Evolutionary conservation across 2,797 vertebrate genomes (phyloP), one percentile per base, ranked within the genome.

Genomic region (Tarsius wallacei): DNA sequence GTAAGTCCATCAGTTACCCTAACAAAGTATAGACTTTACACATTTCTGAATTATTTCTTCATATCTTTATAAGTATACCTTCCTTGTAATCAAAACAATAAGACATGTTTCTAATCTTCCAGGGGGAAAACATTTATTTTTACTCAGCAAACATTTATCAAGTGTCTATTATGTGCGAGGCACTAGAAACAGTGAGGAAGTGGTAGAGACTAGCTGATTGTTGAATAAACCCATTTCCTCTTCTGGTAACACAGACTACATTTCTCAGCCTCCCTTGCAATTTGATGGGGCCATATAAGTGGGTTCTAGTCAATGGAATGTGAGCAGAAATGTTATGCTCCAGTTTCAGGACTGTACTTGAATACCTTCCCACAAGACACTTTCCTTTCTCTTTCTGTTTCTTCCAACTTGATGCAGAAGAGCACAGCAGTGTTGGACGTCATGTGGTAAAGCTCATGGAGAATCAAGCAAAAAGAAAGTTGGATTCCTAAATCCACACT

Each of bases 1-100:
- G 42, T 24, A 70, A 4, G 55, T 26, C 42, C n/a, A 81, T 49
- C 42, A 42, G 42, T 42, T 6, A 42, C 42, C 53, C n/a, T 70
- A 86, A 90, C 33, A 82, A 68, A 78, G 63, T 53, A 78, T 26
- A 26, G 22, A 22, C 10, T 26, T n/a, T 74, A 15, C 47, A 81
- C n/a, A 86, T 53, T 90, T 74, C 16, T 77, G 24, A 82, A 15
- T 87, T 63, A 71, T 82, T 78, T 92, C 51, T 87, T 96, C 63
- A 70, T 63, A 51, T 59, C 24, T 74, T 78, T 83, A 90, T 12
- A 87, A 87, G 47, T 82, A 57, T 81, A 3, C n/a, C 93, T 90
- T 31, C 22, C 19, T 70, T 76, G 5, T 77, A 57, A 93, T 42
- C n/a, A 87, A 81, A 80, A 82, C 36, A 83, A 28, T 68, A 74